These are phyloP conservation scores for Sparus aurata DNA, from an alignment of 2,797 vertebrate species.

Conservation along the genomic window DNA sequence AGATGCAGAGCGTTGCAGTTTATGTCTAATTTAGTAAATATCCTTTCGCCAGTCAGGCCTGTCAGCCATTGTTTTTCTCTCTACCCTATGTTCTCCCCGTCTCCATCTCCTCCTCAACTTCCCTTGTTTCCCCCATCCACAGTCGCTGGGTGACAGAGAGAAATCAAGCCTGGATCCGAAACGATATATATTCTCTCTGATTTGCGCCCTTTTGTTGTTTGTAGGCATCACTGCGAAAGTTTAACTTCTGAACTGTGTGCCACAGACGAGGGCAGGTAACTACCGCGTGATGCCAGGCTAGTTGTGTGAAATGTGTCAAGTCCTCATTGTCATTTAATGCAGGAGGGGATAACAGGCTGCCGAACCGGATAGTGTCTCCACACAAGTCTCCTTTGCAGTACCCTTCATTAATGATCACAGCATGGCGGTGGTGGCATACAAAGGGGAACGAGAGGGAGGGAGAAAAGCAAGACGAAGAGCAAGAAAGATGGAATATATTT, in stretches of 20 bases:
- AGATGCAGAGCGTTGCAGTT: constrained; percentile 86
- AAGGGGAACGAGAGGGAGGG: constrained; percentile 53
- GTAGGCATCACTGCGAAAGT: constrained; percentile 53
- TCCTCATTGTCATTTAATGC: constrained; percentile 78
- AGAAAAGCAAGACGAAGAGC: constrained; percentile 65
- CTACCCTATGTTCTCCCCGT: constrained; percentile 49
- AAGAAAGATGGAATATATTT: constrained; percentile 94
- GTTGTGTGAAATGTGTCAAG: constrained; percentile 66
- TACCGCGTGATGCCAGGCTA: constrained; percentile 50
- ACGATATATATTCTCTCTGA: constrained; percentile 67
- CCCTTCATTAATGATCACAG: constrained; percentile 77
- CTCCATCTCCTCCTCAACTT: constrained; percentile 16
- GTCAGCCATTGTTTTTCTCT: constrained; percentile 82
- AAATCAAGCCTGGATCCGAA: constrained; percentile 47
- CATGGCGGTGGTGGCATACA: constrained; percentile 40
- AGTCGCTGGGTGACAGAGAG: constrained; percentile 70
- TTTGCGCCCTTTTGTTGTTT: constrained; percentile 65
- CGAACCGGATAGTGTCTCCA: constrained; percentile 60
- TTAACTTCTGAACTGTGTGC: constrained; percentile 64
- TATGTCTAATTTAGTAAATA: constrained; percentile 89
- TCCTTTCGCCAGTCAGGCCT: constrained; percentile 85
- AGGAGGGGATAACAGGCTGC: constrained; percentile 70
- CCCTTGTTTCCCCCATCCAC: constrained; percentile 43
- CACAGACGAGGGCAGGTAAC: constrained; percentile 69
- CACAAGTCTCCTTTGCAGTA: constrained; percentile 69